Evolutionary conservation across 2,113 vertebrate species (phyloP).

Genomic region (Fukomys damarensis): DNA sequence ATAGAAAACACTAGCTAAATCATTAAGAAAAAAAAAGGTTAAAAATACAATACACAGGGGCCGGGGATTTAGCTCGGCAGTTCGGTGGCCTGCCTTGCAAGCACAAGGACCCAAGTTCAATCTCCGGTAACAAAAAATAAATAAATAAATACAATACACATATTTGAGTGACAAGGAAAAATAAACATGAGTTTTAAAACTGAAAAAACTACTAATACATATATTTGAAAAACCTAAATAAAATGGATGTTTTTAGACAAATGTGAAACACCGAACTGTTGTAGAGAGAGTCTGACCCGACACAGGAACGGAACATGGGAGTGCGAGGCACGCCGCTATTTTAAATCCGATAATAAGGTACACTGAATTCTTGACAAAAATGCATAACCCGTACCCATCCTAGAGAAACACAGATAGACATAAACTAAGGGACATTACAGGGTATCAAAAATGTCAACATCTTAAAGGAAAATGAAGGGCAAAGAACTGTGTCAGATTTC

Average conservation of each 20-base stretch:
- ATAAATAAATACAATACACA: neutral
- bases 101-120: no score
- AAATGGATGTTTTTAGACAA: neutral
- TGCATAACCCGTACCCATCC: neutral
- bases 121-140: no score
- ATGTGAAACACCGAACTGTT: neutral
- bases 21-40: neutral
- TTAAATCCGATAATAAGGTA: neutral
- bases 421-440: neutral
- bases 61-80: no score
- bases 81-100: no score
- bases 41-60: no score
- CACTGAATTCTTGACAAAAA: neutral
- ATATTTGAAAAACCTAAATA: neutral
- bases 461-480: neutral
- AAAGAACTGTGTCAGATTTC: neutral
- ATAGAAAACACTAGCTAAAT: neutral
- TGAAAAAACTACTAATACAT: neutral
- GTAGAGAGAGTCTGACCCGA: neutral
- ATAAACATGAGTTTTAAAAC: neutral
- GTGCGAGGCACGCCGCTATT: neutral
- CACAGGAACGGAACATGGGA: neutral
- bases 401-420: neutral
- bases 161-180: neutral
- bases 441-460: neutral